Conservation (phyloP, 2,113 vertebrate species). For the Callipepla californica region DNA sequence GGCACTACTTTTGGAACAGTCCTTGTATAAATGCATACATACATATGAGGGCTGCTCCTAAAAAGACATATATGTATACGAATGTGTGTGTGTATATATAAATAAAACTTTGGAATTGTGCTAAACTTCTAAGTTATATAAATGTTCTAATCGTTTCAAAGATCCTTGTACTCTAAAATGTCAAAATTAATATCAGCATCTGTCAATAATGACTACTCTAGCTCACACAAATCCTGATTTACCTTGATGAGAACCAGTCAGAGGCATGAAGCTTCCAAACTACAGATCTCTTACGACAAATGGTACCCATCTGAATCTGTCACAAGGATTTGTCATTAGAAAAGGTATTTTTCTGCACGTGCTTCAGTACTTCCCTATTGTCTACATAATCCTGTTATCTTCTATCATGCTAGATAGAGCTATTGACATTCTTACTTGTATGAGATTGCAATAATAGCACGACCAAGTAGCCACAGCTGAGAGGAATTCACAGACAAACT, state of each 20-base stretch:
- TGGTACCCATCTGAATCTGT: background rate
- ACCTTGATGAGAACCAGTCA: background rate
- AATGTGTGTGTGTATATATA: fast-evolving
- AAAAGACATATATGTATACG: too few relatives aligned
- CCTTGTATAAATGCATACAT: fast-evolving
- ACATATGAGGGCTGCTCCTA: too few relatives aligned
- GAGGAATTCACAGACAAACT: background rate
- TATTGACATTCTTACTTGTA: background rate
- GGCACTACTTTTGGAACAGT: too few relatives aligned
- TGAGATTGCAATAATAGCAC: background rate
- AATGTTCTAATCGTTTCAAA: background rate
- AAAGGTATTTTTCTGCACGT: background rate
- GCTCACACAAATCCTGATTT: background rate
- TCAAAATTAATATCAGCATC: background rate
- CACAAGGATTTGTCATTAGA: background rate
- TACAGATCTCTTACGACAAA: background rate
- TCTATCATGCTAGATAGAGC: background rate
- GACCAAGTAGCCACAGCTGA: background rate
- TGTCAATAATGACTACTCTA: background rate
- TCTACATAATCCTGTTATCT: background rate
- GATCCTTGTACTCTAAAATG: background rate
- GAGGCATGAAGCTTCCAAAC: background rate
- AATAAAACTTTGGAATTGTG: background rate
- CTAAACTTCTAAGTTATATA: background rate
- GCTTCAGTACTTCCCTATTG: background rate